Base-by-base conservation (phyloP, 2,888 invertebrate genomes). In the Xestobium rufovillosum region DNA sequence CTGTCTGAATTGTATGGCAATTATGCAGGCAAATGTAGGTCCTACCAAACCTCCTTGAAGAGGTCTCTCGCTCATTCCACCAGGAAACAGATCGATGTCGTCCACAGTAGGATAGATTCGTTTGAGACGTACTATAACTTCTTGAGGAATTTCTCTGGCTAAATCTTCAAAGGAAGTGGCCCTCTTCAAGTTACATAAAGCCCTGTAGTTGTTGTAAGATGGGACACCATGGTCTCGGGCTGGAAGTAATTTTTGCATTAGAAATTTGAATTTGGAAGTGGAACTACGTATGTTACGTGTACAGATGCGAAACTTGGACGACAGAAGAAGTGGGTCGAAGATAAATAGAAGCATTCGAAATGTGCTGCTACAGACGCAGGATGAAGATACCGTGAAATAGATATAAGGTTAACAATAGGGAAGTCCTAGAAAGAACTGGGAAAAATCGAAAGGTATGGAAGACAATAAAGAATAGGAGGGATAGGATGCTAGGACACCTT, bases 1-100 rank as follows among this genome's bases (percentile, higher is more conserved):
- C 56, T 88, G 86, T 35, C 87, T 71, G 69, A 95, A 95, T 68
- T 96, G 96, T 34, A 88, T 86, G 35, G 90, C 95, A 51, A 97
- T 90, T 53, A 97, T 85, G 59, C 90, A 85, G 9, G 91, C 92
- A 57, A 96, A 85, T 0, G 95, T 95, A 0, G 95, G 95, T 3
- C 96, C 96, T 0, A 96, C 86, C 0, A 91, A 68, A 3, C 90
- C 94, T 3, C 95, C 95, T 55, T 87, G 87, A 3, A 91, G 69
- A 0, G 88, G 86, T 31, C 84, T 71, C 61, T 89, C 86, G 50
- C 90, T 86, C 81, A 96, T 83, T 2, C 92, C 88, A 13, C 95
- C 96, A 0, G 94, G 89, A 76, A 96, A 97, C 2, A 96, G 71
- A 64, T 97, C 91, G 38, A 97, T 90, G 61, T 97, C 96, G 55